Base-by-base conservation (phyloP, 2,888 invertebrate genomes). In the Torymus auratus region DNA sequence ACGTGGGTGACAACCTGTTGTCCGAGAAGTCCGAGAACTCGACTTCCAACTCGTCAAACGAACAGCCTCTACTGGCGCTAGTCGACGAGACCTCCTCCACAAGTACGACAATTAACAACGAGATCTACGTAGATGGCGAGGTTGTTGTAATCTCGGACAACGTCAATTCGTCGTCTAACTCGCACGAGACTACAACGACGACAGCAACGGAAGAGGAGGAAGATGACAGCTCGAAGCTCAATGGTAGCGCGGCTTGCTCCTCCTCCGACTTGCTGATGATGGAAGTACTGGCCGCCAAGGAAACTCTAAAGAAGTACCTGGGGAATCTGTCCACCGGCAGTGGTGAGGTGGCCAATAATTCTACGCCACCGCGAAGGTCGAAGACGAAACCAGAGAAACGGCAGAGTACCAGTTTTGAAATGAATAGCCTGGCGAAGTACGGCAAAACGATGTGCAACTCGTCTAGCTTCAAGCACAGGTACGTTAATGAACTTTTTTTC, bases 221-320 rank as follows among this genome's bases (percentile, higher is more conserved):
- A 58, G 64, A 55, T 20, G 53, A 23, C 12, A 79, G 76, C 20
- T 67, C 71, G n/a, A 85, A 80, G 17, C 50, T 67, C 0, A 65
- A 56, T 14, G 62, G 52, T 23, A 50, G 13, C 17, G 14, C 65
- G 13, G 15, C 65, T 15, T 85, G 83, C 58, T 88, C 87, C 52
- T 87, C 86, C 53, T 87, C 88, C 14, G 90, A 90, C 76, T 84
- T 85, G 12, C 82, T 91, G 60, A 87, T 88, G 58, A 89, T 89
- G 74, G 89, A 91, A 82, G 89, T 91, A 10, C 75, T 91, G 20
- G 90, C 90, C 15, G 90, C 91, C 5, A 91, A 91, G 67, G 90
- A 91, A 64, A 88, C 88, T 12, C 82, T 90, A 15, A 89, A 86
- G 75, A 88, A 87, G 60, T 90, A 87, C 74, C 84, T 90, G 13